A percentile compares a stretch with the other conserved stretches of the same genome.
Evolutionary conservation across 2,888 invertebrate species (phyloP).

Genomic region (Drosophila yooni): DNA sequence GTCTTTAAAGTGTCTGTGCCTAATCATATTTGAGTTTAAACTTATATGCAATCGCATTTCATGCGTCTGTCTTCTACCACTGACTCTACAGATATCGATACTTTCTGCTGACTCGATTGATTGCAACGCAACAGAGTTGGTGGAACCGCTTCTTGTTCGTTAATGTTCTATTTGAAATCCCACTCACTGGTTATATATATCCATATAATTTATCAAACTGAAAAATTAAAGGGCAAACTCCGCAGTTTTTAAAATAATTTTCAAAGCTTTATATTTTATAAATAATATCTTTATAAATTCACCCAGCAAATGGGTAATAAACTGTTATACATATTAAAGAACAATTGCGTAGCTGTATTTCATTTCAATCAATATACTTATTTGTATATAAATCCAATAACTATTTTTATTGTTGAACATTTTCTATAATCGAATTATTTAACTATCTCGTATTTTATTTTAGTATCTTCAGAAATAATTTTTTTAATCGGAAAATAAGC

Average conservation of each 20-base stretch:
- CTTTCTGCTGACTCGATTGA: neutral
- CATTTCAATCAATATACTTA: neutral
- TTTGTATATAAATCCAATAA: neutral
- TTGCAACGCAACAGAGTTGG: neutral
- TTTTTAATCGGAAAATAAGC: neutral
- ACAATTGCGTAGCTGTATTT: neutral
- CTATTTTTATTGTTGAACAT: neutral
- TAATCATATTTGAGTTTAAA: neutral
- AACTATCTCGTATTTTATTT: neutral
- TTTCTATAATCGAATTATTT: neutral
- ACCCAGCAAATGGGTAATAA: neutral
- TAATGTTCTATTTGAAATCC: neutral
- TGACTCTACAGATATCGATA: neutral
- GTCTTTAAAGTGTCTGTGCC: neutral
- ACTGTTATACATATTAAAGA: neutral
- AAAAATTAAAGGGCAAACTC: neutral
- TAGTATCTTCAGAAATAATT: neutral
- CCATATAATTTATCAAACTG: neutral
- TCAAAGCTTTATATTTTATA: neutral
- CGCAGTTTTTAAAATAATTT: neutral
- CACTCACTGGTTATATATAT: neutral
- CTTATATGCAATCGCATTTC: neutral
- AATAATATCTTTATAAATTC: neutral
- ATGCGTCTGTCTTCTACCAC: neutral
- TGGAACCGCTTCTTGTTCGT: neutral